phyloP scores from a whole-genome alignment of 1,140 invertebrate species.

The Myzus persicae region DNA sequence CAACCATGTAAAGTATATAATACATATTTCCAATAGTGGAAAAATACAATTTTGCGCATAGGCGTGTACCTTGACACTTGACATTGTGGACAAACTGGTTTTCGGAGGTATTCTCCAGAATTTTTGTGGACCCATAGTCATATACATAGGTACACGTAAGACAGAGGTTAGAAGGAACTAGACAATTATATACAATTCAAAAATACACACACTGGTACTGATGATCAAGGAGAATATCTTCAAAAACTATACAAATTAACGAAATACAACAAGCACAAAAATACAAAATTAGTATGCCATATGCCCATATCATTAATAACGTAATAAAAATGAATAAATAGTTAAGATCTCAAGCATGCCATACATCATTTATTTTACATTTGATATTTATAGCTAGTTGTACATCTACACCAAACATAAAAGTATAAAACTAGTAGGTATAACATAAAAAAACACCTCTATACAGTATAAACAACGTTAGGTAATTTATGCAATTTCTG shows the following conservation, averaged over 20 bases:
- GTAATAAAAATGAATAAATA: not conserved
- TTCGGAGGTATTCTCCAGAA: not conserved
- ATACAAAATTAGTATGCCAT: not conserved
- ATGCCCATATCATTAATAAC: not conserved
- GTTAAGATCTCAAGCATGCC: not conserved
- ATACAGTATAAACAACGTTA: not conserved
- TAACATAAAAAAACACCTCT: not conserved
- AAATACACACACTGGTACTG: not conserved
- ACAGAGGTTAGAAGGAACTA: not conserved
- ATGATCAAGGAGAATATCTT: not conserved
- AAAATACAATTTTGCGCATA: not conserved
- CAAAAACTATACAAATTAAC: not conserved
- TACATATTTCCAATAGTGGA: not conserved
- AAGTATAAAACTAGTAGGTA: not conserved
- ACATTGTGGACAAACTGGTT: conserved; percentile 45
- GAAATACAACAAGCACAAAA: not conserved
- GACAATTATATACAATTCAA: not conserved
- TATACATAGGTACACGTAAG: not conserved
- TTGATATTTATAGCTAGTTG: not conserved
- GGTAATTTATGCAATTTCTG: not conserved
- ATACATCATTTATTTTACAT: not conserved
- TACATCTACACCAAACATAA: not conserved
- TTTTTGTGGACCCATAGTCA: not conserved
- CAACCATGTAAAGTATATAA: not conserved
- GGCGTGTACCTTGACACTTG: conserved; percentile 43